Percentiles rank a stretch among this genome's conserved stretches.
Conservation (phyloP, 2,797 vertebrate genomes). For the Spea hammondii region DNA sequence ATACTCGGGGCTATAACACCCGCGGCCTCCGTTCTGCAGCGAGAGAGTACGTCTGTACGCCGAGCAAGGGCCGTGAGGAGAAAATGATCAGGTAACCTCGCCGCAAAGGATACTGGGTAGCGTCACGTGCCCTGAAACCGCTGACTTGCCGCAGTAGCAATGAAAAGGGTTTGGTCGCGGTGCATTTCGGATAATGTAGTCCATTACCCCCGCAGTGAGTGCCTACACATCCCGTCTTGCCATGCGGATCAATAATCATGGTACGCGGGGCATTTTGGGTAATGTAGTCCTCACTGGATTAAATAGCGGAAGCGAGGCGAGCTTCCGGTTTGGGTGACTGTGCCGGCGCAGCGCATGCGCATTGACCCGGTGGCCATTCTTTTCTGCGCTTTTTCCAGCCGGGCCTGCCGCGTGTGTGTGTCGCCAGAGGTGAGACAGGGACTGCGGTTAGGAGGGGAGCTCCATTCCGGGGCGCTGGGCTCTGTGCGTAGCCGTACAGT, state of each 20-base stretch:
- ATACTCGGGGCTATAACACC: too few species aligned
- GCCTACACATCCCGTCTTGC: neutral
- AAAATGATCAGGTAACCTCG: too few species aligned
- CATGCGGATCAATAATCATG: neutral
- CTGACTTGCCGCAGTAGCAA: too few species aligned
- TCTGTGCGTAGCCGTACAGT: too few species aligned
- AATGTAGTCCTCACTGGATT: neutral
- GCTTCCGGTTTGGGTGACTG: neutral
- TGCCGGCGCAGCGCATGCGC: constrained; percentile 31
- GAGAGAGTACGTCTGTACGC: too few species aligned
- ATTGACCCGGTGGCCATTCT: neutral
- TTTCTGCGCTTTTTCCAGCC: constrained; percentile 18
- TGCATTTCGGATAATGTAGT: neutral
- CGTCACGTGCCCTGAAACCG: too few species aligned
- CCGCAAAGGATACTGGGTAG: too few species aligned
- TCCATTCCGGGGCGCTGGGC: neutral
- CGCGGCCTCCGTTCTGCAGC: too few species aligned
- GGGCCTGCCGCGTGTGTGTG: constrained; percentile 12
- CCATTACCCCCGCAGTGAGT: neutral
- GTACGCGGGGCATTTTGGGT: neutral
- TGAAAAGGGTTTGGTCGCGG: neutral
- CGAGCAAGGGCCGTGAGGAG: too few species aligned
- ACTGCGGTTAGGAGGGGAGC: too few species aligned
- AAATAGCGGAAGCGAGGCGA: neutral
- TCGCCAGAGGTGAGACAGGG: constrained; percentile 21